phyloP scores from a whole-genome alignment of 2,113 vertebrate species.

The Ctenodactylus gundi region DNA sequence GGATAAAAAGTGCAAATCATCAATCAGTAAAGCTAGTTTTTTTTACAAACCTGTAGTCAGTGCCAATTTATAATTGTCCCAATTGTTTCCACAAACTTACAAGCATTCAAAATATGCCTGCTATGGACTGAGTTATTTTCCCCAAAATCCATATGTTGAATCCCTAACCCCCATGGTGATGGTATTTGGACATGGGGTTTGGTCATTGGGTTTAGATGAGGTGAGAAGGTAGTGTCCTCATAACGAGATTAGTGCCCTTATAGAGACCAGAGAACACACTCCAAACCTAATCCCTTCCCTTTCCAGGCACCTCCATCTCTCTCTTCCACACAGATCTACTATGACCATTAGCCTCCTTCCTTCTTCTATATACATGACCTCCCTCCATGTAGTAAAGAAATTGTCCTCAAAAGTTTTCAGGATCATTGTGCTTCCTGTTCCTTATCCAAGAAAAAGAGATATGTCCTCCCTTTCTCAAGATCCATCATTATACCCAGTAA shows the following conservation, averaged over 20 bases:
- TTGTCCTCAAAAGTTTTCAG: background rate
- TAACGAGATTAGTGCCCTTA: background rate
- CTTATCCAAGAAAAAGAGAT: background rate
- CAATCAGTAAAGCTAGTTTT: background rate
- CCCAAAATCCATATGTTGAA: background rate
- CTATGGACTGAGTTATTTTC: background rate
- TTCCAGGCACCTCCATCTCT: background rate
- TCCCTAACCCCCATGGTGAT: background rate
- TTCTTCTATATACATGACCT: background rate
- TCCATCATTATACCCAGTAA: background rate
- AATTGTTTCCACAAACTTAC: background rate
- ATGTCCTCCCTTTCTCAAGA: background rate
- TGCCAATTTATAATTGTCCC: background rate
- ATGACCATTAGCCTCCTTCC: background rate
- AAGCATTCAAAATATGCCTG: background rate
- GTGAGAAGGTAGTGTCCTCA: background rate
- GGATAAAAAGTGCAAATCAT: background rate
- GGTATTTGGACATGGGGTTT: background rate
- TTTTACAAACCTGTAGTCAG: background rate
- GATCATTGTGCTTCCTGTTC: background rate
- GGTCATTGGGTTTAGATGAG: background rate
- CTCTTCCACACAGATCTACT: background rate
- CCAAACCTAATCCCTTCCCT: background rate
- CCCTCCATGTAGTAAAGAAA: background rate
- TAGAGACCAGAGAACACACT: background rate